Percentiles rank a stretch among this genome's conserved stretches.
These are phyloP conservation scores for Antigone vipio DNA, from an alignment of 2,113 vertebrate species.

Conservation along the genomic window DNA sequence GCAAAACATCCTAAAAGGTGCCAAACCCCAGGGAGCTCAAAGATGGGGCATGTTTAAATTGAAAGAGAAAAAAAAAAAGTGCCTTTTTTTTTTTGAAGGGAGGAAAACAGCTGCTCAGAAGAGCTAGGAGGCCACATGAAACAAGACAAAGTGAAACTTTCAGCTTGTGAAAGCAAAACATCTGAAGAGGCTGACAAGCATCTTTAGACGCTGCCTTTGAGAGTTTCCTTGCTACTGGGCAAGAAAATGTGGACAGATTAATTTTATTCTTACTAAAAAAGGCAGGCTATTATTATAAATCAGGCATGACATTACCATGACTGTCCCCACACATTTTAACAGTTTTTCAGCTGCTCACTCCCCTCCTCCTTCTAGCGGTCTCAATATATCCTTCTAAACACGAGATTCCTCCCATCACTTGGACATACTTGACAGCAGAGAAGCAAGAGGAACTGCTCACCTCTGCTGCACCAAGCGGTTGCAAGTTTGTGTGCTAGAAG, in stretches of 20 bases:
- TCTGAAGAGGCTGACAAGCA: not conserved
- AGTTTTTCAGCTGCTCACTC: not conserved
- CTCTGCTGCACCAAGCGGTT: not conserved
- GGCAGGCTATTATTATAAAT: not conserved
- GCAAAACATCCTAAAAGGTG: not conserved
- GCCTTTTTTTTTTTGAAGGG: not conserved
- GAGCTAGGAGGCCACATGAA: not conserved
- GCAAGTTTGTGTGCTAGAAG: not conserved
- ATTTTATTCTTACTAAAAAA: not conserved
- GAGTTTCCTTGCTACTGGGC: not conserved
- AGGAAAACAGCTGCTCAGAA: not conserved
- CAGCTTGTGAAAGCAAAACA: not conserved
- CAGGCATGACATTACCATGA: not conserved
- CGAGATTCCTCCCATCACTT: not conserved
- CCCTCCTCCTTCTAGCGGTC: not conserved
- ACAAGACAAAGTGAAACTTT: not conserved
- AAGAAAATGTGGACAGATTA: not conserved
- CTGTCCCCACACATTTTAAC: not conserved
- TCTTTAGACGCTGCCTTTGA: not conserved
- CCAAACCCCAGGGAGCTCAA: not conserved
- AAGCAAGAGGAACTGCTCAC: not conserved
- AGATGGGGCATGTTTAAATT: not conserved
- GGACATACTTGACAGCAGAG: not conserved
- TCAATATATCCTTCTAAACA: not conserved
- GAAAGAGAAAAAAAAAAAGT: not conserved